Evolutionary conservation across 2,888 invertebrate species (phyloP), one percentile per base, ranked within the genome.

Genomic region (Acheta domesticus): DNA sequence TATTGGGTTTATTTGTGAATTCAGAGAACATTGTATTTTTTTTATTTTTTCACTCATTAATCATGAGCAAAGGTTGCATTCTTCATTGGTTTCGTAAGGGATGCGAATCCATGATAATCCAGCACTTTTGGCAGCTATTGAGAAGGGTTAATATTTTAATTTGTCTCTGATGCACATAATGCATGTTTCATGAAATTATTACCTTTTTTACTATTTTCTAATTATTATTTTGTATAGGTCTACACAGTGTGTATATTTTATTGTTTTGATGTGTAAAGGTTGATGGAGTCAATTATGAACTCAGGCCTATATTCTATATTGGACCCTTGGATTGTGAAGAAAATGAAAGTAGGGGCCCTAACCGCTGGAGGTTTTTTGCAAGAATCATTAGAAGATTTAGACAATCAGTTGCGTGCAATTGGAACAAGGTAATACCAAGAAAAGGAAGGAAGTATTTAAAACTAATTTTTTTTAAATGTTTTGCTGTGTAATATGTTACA

Each of bases 21-120:
- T 36, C 36, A 36, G 36, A 36, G 36, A 36, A 36, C 23, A 36
- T 36, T 36, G 5, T 36, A 1, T 5, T 36, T 36, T 36, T 36
- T 36, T 8, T 0, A 36, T 62, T 62, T 19, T 62, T 62, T 62
- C 5, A 19, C 16, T 62, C 62, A n/a, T 14, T 8, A n/a, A 62
- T n/a, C 62, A 62, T 62, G 62, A 62, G 62, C 8, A 62, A 62
- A 62, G 62, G 62, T 62, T 62, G 62, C n/a, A 62, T 62, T 62
- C 16, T 62, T 62, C 62, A 62, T 62, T 62, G 62, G 62, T 62
- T 62, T n/a, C 14, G 62, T 19, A 89, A 92, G 85, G 92, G 92
- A 81, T 86, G 79, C 88, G 92, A 77, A 86, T 92, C n/a, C 92
- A 92, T 83, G 92, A 92, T 83, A 92, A 92, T 85, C 90, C 92